Conservation (phyloP, 1,140 invertebrate species). For the Danaus melanippus region DNA sequence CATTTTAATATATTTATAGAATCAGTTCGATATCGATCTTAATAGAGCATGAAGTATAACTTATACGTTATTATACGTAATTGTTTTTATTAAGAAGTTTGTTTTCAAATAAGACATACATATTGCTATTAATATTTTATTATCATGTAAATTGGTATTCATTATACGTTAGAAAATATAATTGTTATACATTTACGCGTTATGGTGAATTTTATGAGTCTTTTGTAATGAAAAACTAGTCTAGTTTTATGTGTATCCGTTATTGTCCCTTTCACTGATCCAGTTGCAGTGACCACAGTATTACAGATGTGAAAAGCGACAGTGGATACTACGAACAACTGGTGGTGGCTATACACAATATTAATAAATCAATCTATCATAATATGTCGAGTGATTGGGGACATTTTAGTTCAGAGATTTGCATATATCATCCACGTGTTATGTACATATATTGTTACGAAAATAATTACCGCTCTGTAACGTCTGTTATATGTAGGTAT, state of each 20-base stretch:
- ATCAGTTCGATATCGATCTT: slow-evolving; percentile 15
- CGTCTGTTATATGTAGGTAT: too few relatives aligned
- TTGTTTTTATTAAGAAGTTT: slow-evolving; percentile 7
- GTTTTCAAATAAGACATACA: slow-evolving; percentile 1
- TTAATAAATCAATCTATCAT: too few relatives aligned
- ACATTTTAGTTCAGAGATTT: too few relatives aligned
- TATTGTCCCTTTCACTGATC: slow-evolving; percentile 23
- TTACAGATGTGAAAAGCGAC: slow-evolving; percentile 18
- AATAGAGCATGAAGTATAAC: slow-evolving; percentile 10
- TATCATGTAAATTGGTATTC: neutral
- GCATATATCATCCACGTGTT: too few relatives aligned
- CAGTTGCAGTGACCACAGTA: slow-evolving; percentile 16
- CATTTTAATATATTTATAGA: slow-evolving; percentile 25
- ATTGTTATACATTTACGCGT: neutral
- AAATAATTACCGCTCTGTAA: neutral
- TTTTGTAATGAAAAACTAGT: slow-evolving; percentile 11
- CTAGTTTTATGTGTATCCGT: slow-evolving; percentile 11
- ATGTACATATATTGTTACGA: neutral
- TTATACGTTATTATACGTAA: slow-evolving; percentile 4
- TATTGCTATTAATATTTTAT: neutral
- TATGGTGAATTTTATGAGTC: neutral
- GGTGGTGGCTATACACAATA: too few relatives aligned
- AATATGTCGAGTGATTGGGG: too few relatives aligned
- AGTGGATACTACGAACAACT: slow-evolving; percentile 11
- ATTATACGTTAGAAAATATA: neutral